Conservation (phyloP, 2,113 vertebrate species). For the Morphnarchus princeps region DNA sequence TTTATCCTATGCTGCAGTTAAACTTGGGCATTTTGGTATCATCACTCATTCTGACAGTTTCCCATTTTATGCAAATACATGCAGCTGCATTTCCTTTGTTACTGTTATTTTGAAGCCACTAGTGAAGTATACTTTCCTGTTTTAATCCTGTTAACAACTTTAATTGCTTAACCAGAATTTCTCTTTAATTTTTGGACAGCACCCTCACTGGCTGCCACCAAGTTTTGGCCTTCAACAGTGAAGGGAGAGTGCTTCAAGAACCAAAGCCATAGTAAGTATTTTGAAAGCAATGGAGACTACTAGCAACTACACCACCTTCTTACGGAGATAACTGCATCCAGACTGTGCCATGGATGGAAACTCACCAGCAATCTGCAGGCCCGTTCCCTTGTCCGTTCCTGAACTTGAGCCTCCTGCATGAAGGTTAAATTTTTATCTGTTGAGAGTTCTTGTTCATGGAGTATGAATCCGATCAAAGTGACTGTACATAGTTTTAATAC, state of each 20-base stretch:
- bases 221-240: neutral
- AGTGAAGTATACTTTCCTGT: neutral
- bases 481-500: constrained; percentile 45
- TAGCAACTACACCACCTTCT: neutral
- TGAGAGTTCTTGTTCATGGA: neutral
- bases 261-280: neutral
- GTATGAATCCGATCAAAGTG: neutral
- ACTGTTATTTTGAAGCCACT: neutral
- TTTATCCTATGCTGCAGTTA: neutral
- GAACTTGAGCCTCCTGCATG: neutral
- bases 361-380: neutral
- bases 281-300: neutral
- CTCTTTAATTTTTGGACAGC: neutral
- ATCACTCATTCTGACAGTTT: neutral
- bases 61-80: neutral
- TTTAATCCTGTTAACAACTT: neutral
- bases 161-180: neutral
- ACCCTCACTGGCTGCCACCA: neutral
- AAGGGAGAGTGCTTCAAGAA: neutral
- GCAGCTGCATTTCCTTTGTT: neutral
- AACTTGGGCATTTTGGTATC: neutral
- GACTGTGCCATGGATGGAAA: neutral
- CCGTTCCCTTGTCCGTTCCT: neutral
- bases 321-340: neutral
- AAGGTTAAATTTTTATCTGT: neutral